Evolutionary conservation across 2,113 vertebrate genomes (phyloP).

Genomic region (Gulo gulo): DNA sequence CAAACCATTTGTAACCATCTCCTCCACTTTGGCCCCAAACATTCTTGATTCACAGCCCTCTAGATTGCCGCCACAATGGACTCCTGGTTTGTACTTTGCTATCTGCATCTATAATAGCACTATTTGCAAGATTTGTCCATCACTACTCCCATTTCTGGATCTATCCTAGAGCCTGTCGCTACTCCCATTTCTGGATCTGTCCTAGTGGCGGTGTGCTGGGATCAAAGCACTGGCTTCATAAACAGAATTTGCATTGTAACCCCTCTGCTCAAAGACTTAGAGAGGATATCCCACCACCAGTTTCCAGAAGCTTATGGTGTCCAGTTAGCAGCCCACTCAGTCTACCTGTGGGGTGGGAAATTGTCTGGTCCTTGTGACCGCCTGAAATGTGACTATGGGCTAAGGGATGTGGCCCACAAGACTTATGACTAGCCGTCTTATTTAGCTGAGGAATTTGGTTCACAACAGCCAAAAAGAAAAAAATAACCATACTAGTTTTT

Average conservation of each 20-base stretch:
- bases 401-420: not conserved
- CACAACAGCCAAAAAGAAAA: not conserved
- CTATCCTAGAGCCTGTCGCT: not conserved
- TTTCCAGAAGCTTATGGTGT: not conserved
- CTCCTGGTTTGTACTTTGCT: not conserved
- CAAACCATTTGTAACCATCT: slow-evolving; percentile 51
- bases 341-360: too few relatives aligned
- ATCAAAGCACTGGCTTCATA: not conserved
- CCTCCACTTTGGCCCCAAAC: not conserved
- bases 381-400: not conserved
- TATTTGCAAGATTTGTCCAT: not conserved
- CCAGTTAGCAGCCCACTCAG: not conserved
- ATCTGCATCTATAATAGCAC: not conserved
- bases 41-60: not conserved
- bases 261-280: not conserved
- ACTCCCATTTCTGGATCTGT: not conserved
- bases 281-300: not conserved
- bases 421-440: not conserved
- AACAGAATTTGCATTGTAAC: too few relatives aligned
- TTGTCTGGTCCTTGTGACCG: not conserved
- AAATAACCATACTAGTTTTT: not conserved
- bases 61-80: not conserved
- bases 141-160: not conserved
- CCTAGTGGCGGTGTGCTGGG: not conserved
- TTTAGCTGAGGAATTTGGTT: not conserved